Evolutionary conservation across 23 tunicate genomes (phyloP).

Genomic region (Clavelina lepadiformis): DNA sequence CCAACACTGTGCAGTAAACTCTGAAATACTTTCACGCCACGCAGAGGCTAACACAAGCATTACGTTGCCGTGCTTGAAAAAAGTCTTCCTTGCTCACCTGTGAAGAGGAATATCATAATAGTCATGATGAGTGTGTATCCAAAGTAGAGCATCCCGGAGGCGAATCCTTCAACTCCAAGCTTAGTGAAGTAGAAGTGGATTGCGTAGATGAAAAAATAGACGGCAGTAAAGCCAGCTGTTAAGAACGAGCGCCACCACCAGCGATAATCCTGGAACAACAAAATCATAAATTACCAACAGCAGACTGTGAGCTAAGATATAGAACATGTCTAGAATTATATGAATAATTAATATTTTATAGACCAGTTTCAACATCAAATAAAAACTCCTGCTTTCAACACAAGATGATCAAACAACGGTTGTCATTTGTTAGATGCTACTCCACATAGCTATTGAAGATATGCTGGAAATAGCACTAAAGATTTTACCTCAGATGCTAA

Average conservation of each 20-base stretch:
- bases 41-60: neutral
- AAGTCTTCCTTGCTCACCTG: constrained; percentile 52
- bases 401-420: neutral
- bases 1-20: too few species aligned
- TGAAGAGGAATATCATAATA: constrained; percentile 89
- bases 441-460: too few species aligned
- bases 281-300: neutral
- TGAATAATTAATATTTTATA: too few species aligned
- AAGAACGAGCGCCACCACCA: constrained; percentile 99
- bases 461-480: too few species aligned
- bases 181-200: constrained; percentile 88
- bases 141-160: constrained; percentile 84
- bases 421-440: too few species aligned
- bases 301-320: too few species aligned
- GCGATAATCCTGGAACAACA: constrained; percentile 72
- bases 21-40: neutral
- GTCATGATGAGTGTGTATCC: constrained; percentile 94
- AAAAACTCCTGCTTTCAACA: neutral
- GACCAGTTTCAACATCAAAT: neutral
- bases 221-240: constrained; percentile 96
- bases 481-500: constrained; percentile 95
- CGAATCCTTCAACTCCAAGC: constrained; percentile 76
- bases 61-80: neutral
- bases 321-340: too few species aligned
- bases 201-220: constrained; percentile 88